A percentile compares a stretch with the other conserved stretches of the same genome.
These are phyloP conservation scores for Clunio marinus DNA, from an alignment of 2,888 invertebrate genomes.

Conservation along the genomic window DNA sequence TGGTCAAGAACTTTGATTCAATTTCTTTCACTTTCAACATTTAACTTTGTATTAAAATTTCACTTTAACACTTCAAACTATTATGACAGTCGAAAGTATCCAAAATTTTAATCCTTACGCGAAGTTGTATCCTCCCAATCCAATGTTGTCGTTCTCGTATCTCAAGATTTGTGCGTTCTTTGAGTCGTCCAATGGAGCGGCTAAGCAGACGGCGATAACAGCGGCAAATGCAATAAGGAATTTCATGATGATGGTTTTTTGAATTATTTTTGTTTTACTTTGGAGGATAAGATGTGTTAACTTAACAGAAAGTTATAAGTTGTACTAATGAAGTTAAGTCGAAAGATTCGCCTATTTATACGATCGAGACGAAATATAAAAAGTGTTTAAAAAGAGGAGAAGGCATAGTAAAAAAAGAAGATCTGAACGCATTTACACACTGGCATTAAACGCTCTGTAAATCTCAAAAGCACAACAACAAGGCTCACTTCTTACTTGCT, in stretches of 20 bases:
- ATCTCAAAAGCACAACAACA: constrained; percentile 28
- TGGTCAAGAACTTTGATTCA: neutral
- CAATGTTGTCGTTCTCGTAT: constrained; percentile 38
- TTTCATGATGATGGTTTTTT: constrained; percentile 32
- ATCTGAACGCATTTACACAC: constrained; percentile 29
- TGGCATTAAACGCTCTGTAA: constrained; percentile 21
- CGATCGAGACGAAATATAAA: neutral
- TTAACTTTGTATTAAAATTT: neutral
- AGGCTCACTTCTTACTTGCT: constrained; percentile 12
- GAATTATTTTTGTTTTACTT: too few species aligned
- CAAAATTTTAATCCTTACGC: constrained; percentile 23
- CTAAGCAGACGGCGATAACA: constrained; percentile 21
- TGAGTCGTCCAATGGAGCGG: constrained; percentile 35
- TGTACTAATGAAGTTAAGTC: constrained; percentile 24
- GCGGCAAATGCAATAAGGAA: constrained; percentile 25
- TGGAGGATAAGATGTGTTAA: constrained; percentile 4
- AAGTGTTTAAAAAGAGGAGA: too few species aligned
- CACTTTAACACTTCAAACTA: neutral
- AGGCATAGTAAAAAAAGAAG: neutral
- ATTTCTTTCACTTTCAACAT: neutral
- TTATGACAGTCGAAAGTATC: neutral
- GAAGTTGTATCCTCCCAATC: constrained; percentile 32
- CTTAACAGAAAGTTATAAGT: constrained; percentile 23
- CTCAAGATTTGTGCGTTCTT: constrained; percentile 38
- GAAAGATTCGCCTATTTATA: constrained; percentile 26